A percentile compares a stretch with the other conserved stretches of the same genome.
phyloP scores from a whole-genome alignment of 2,888 invertebrate species.

The Caenorhabditis doughertyi region DNA sequence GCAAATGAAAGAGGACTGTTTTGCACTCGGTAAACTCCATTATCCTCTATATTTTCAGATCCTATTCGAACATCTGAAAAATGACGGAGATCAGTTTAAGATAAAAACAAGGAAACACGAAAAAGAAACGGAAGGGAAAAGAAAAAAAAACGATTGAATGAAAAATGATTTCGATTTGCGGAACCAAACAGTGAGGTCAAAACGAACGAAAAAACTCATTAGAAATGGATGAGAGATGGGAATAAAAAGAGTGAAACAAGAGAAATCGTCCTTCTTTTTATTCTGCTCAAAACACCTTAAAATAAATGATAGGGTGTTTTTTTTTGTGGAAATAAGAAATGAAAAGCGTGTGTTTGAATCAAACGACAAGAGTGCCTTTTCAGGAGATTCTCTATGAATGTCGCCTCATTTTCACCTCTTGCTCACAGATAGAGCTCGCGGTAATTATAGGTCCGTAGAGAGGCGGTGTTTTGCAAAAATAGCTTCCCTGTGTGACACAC shows the following conservation, averaged over 20 bases:
- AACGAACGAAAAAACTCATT: slow-evolving; percentile 37
- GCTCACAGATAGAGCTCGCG: slow-evolving; percentile 22
- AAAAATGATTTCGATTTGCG: slow-evolving; percentile 36
- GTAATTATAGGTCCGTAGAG: slow-evolving; percentile 42
- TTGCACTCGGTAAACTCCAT: slow-evolving; percentile 72
- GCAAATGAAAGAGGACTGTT: slow-evolving; percentile 78
- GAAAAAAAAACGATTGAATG: not conserved
- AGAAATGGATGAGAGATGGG: slow-evolving; percentile 47
- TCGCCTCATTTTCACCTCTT: slow-evolving; percentile 31
- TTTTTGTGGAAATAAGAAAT: not conserved
- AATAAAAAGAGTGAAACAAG: slow-evolving; percentile 10
- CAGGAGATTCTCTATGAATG: slow-evolving; percentile 20
- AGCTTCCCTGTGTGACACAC: slow-evolving; percentile 38
- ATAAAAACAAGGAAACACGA: slow-evolving; percentile 25
- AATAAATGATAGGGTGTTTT: slow-evolving; percentile 34
- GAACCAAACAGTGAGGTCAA: slow-evolving; percentile 43
- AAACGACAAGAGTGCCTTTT: slow-evolving; percentile 1
- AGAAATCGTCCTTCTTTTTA: not conserved
- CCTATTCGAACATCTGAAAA: slow-evolving; percentile 53
- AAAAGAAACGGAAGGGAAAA: not conserved
- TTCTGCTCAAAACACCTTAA: slow-evolving; percentile 1
- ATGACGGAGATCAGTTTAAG: slow-evolving; percentile 8
- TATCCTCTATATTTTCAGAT: slow-evolving; percentile 6
- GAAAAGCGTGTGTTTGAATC: not conserved
- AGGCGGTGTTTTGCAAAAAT: slow-evolving; percentile 20